Percentiles rank a stretch among this genome's conserved stretches.
phyloP scores from a whole-genome alignment of 2,797 vertebrate species.

The Sylvilagus floridanus region DNA sequence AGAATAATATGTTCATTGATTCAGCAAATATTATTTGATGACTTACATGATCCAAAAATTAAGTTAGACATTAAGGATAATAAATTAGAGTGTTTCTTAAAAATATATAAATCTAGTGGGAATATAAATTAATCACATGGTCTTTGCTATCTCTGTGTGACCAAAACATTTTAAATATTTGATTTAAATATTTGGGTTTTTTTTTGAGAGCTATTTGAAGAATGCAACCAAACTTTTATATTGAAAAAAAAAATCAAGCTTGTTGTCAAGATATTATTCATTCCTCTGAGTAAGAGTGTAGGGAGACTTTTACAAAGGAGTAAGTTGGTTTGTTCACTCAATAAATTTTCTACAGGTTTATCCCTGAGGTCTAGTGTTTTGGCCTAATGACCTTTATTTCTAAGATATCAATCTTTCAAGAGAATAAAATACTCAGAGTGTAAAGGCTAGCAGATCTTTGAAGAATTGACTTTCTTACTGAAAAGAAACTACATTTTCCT shows the following conservation, averaged over 20 bases:
- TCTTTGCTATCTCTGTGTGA: neutral
- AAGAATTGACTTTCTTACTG: conserved; percentile 63
- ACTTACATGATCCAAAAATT: conserved; percentile 27
- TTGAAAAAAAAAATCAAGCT: conserved; percentile 21
- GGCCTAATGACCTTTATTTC: conserved; percentile 18
- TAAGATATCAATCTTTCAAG: conserved; percentile 60
- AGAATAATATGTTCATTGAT: conserved; percentile 28
- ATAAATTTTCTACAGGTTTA: conserved; percentile 69
- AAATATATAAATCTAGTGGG: conserved; percentile 45
- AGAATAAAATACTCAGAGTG: conserved; percentile 60
- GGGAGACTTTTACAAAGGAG: conserved; percentile 17
- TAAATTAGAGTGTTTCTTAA: neutral
- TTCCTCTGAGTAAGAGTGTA: conserved; percentile 18
- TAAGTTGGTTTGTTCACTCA: conserved; percentile 57
- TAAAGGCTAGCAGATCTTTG: conserved; percentile 56
- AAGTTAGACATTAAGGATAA: conserved; percentile 12
- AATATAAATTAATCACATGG: conserved; percentile 28
- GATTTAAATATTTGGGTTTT: conserved; percentile 30
- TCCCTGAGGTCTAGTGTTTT: conserved; percentile 65
- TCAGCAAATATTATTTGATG: conserved; percentile 58
- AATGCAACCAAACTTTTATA: conserved; percentile 23
- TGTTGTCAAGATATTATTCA: conserved; percentile 57
- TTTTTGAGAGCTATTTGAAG: neutral
- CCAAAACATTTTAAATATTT: conserved; percentile 7
- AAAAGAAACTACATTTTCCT: conserved; percentile 43